Conservation (phyloP, 2,888 invertebrate species). For the Cosmia trapezina region DNA sequence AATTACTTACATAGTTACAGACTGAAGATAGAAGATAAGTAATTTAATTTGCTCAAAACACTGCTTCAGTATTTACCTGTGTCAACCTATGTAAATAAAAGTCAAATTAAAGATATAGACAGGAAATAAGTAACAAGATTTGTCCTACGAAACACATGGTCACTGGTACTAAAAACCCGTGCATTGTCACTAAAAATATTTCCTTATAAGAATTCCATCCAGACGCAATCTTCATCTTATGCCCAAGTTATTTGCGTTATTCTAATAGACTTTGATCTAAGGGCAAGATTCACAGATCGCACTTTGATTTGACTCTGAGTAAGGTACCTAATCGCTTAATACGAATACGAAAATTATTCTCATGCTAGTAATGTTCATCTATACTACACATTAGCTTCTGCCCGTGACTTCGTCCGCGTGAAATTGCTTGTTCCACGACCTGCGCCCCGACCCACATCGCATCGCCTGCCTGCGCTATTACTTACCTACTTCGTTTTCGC, state of each 20-base stretch:
- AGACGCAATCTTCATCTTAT: constrained; percentile 44
- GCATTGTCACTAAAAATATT: neutral
- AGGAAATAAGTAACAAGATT: neutral
- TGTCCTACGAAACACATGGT: constrained; percentile 24
- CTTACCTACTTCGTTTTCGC: no score
- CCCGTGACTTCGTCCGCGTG: no score
- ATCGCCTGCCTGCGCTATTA: no score
- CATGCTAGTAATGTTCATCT: neutral
- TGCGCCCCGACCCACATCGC: no score
- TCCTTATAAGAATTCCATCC: constrained; percentile 11
- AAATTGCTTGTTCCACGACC: no score
- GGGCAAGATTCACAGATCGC: neutral
- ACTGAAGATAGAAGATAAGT: no score
- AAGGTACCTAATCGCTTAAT: neutral
- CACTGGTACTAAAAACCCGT: neutral
- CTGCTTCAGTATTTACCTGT: no score
- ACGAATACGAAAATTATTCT: neutral
- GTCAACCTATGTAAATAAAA: no score
- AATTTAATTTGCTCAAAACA: no score
- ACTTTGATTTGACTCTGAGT: neutral
- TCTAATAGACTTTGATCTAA: neutral
- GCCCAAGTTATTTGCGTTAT: constrained; percentile 6
- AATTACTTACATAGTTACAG: no score
- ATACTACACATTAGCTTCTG: no score
- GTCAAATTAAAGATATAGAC: no score